Evolutionary conservation across 2,113 vertebrate genomes (phyloP), one percentile per base, ranked within the genome.

Genomic region (Pristiophorus japonicus): DNA sequence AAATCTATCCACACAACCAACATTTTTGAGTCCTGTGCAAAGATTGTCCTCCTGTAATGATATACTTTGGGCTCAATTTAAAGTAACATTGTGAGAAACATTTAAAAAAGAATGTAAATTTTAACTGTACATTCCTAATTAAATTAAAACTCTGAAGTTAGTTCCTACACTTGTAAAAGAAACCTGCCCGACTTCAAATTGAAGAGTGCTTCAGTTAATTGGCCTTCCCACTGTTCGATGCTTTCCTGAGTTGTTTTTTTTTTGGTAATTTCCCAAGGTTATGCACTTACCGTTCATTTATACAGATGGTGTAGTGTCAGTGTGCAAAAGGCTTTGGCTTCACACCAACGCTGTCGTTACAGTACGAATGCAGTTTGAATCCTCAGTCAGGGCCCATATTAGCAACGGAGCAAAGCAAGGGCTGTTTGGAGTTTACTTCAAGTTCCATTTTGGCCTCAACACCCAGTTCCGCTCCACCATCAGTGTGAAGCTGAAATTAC

Each of bases 131-230:
- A 63, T 65, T 91, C 55, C 62, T 62, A 91, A 91, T 62, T 62
- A 91, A 92, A 92, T 92, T 65, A 92, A 92, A 63, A 63, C 22
- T 92, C 59, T 63, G 59, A 42, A 63, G 34, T 92, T 63, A n/a
- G 63, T 63, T 63, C 88, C n/a, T 34, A 34, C 88, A n/a, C 55
- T 91, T 92, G n/a, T 92, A 63, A 92, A 92, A n/a, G 65, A 92
- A 92, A 42, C n/a, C 34, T 63, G 59, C n/a, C 59, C 5, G 88
- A 92, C 34, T 92, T 20, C 34, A 63, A 65, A 63, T 24, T 63
- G 88, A 92, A 59, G 47, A 88, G 47, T 34, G 47, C 47, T 88
- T 88, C 24, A 63, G 88, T 0, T 63, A 92, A 92, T 38, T 92
- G 12, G 88, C 88, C 87, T 38, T 92, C 59, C 59, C 18, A 65